A percentile compares a stretch with the other conserved stretches of the same genome.
These are phyloP conservation scores for Margaritifera margaritifera DNA, from an alignment of 2,888 invertebrate species.

Conservation along the genomic window DNA sequence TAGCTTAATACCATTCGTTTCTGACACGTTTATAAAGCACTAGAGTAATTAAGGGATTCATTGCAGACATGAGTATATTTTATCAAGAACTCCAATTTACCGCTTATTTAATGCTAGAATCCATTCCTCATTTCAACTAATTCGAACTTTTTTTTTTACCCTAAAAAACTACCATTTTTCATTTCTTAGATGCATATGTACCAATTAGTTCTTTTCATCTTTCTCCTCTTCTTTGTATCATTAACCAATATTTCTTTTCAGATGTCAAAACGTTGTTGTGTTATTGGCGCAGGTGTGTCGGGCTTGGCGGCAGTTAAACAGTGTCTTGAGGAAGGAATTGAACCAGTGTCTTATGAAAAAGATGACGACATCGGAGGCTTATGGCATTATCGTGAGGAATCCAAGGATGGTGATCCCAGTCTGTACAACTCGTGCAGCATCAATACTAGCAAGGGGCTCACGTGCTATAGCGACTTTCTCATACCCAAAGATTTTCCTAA, in stretches of 20 bases:
- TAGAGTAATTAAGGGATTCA: too few species aligned
- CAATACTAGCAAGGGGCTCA: constrained; percentile 50
- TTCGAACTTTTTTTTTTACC: background rate
- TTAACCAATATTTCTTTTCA: constrained; percentile 1
- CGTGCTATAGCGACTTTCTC: constrained; percentile 47
- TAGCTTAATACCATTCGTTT: too few species aligned
- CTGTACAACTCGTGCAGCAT: constrained; percentile 48
- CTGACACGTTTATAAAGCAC: too few species aligned
- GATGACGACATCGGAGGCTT: constrained; percentile 43
- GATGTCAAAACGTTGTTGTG: constrained; percentile 41
- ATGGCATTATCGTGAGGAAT: constrained; percentile 36
- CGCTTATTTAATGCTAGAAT: too few species aligned
- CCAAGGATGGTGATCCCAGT: constrained; percentile 35
- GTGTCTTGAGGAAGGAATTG: constrained; percentile 42
- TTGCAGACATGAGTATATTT: too few species aligned
- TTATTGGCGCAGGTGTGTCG: constrained; percentile 46
- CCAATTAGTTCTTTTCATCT: background rate
- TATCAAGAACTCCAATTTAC: too few species aligned
- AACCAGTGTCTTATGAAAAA: constrained; percentile 41
- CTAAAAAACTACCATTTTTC: background rate
- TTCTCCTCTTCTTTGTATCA: background rate
- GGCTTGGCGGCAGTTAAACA: constrained; percentile 43
- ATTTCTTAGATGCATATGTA: background rate
- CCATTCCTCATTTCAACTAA: background rate
- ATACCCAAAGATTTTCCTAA: constrained; percentile 50